Evolutionary conservation across 2,797 vertebrate genomes (phyloP).

Genomic region (Emys orbicularis): DNA sequence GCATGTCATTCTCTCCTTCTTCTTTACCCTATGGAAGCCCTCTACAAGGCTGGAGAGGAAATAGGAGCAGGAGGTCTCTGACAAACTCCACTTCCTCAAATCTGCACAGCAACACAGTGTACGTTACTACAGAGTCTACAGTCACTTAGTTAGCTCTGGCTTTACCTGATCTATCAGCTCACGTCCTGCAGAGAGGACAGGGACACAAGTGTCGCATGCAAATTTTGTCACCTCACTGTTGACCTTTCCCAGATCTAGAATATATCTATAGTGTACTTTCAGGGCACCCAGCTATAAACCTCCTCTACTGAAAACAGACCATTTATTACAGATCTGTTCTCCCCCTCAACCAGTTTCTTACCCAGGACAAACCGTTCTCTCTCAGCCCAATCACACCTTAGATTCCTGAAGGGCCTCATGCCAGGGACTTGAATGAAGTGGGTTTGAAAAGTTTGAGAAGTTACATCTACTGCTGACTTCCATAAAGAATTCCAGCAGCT

Average conservation of each 20-base stretch:
- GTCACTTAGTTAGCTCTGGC: background rate
- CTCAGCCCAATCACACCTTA: background rate
- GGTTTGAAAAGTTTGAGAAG: background rate
- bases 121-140: background rate
- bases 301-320: background rate
- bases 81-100: background rate
- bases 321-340: background rate
- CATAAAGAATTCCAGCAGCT: background rate
- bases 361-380: background rate
- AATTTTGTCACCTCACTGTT: background rate
- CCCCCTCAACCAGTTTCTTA: background rate
- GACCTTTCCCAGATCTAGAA: background rate
- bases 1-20: background rate
- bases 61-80: background rate
- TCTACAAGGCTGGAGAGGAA: background rate
- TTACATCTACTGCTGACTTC: background rate
- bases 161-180: background rate
- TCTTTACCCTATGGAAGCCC: accelerated
- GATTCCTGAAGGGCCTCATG: background rate
- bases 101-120: background rate
- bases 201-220: background rate
- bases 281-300: background rate
- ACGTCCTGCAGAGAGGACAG: background rate
- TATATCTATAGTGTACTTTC: background rate
- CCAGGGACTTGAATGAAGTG: background rate